Evolutionary conservation across 2,888 invertebrate species (phyloP).

Genomic region (Endomychus coccineus): DNA sequence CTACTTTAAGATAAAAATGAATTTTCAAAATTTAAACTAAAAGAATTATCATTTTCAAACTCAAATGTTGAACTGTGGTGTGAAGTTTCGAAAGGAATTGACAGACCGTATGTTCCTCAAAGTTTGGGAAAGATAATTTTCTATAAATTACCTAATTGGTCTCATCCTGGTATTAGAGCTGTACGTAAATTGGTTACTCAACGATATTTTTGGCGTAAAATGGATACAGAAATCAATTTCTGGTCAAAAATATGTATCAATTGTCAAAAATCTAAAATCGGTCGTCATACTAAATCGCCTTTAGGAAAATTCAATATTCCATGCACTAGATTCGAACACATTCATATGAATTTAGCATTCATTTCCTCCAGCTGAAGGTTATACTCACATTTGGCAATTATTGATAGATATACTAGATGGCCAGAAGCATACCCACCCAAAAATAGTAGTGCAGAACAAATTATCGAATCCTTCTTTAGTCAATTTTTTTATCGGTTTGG

Average conservation of each 20-base stretch:
- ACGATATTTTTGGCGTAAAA: conserved; percentile 17
- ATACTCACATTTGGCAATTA: conserved; percentile 22
- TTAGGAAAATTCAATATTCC: conserved; percentile 24
- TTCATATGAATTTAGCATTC: conserved; percentile 33
- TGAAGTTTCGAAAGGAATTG: not conserved
- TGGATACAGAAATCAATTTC: conserved; percentile 16
- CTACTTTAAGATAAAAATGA: too few species aligned
- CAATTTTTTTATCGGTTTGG: conserved; percentile 26
- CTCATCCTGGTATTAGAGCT: conserved; percentile 8
- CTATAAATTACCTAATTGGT: conserved; percentile 3
- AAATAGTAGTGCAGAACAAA: conserved; percentile 37
- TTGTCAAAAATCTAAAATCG: conserved; percentile 34
- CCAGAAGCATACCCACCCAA: conserved; percentile 34
- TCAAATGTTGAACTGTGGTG: too few species aligned
- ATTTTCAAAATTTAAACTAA: too few species aligned
- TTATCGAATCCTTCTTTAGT: conserved; percentile 30
- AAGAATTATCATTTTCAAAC: too few species aligned
- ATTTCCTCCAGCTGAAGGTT: conserved; percentile 16
- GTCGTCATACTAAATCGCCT: conserved; percentile 29
- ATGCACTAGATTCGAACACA: conserved; percentile 25
- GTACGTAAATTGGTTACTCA: conserved; percentile 7
- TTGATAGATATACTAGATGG: conserved; percentile 33
- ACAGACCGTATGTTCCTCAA: not conserved
- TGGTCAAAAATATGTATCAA: conserved; percentile 30
- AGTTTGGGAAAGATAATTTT: conserved; percentile 5